These are phyloP conservation scores for Elgaria multicarinata DNA, from an alignment of 2,113 vertebrate genomes.

Conservation along the genomic window DNA sequence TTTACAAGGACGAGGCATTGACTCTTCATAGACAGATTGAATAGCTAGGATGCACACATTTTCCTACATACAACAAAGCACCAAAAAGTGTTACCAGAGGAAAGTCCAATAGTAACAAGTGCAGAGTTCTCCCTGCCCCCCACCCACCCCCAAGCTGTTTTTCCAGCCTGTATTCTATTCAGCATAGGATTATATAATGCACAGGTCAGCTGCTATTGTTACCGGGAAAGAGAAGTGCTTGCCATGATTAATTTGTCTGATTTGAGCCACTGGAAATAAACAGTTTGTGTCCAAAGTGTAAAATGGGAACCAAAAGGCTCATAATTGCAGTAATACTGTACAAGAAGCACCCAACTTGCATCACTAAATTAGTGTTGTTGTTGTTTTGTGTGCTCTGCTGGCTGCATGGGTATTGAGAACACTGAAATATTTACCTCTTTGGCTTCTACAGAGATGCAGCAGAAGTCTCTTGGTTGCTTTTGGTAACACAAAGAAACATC, in stretches of 20 bases:
- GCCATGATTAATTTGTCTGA: neutral
- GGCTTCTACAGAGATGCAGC: constrained; percentile 92
- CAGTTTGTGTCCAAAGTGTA: neutral
- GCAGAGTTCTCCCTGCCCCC: neutral
- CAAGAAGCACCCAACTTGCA: neutral
- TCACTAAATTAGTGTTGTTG: neutral
- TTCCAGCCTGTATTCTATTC: neutral
- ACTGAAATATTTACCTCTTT: constrained; percentile 83
- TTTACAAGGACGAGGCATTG: constrained; percentile 88
- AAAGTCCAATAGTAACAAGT: neutral
- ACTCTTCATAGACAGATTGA: constrained; percentile 92
- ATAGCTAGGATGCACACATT: constrained; percentile 85
- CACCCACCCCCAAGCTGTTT: neutral
- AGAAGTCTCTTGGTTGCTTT: constrained; percentile 95
- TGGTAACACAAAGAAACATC: constrained; percentile 85
- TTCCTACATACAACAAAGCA: constrained; percentile 73
- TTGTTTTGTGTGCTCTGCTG: neutral
- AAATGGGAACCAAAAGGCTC: neutral
- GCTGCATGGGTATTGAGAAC: neutral
- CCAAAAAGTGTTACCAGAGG: neutral
- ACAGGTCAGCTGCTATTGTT: neutral
- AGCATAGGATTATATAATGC: neutral
- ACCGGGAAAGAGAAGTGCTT: neutral
- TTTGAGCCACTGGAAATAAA: neutral
- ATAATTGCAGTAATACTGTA: neutral